Evolutionary conservation across 2,888 invertebrate species (phyloP), one percentile per base, ranked within the genome.

Genomic region (Blastobasis lacticolella): DNA sequence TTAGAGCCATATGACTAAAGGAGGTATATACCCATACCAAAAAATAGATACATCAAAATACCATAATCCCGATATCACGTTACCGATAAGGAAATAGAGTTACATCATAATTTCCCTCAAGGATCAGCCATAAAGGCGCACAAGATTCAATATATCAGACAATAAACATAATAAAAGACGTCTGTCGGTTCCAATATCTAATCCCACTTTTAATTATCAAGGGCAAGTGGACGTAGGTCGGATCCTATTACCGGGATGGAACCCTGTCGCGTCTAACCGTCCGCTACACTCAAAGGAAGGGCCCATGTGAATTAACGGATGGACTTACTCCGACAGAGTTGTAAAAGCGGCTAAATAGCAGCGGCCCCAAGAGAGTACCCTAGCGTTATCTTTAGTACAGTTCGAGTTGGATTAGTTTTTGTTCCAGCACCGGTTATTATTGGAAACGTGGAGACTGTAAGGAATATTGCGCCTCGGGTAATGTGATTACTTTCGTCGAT

Each of bases 331-430:
- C 62, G 69, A 72, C 69, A 71, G 66, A 69, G 75, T 76, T 72
- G 71, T 73, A 71, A 74, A 75, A 69, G 68, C 47, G 10, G 45
- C 52, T 50, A 43, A 48, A 49, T 51, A 51, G 52, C 53, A 49
- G 46, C 59, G 37, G 41, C 42, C 45, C 53, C 54, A 48, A 37
- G 8, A 50, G 43, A 68, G 57, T 54, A 50, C 61, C 64, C 71
- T 74, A 71, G 69, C 72, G 77, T 78, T 84, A 82, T 83, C 82
- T 83, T 73, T 78, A 81, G 71, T 76, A 78, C 71, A 77, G 72
- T 67, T 72, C 58, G 67, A 81, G 78, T 84, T 81, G 77, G 83
- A 85, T 86, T 85, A 82, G 79, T 84, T 85, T 81, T 75, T 83
- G 75, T 76, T 75, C 69, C 61, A 23, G 23, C 59, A 53, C 58